Evolutionary conservation across 2,113 vertebrate species (phyloP).

Genomic region (Hucho hucho): DNA sequence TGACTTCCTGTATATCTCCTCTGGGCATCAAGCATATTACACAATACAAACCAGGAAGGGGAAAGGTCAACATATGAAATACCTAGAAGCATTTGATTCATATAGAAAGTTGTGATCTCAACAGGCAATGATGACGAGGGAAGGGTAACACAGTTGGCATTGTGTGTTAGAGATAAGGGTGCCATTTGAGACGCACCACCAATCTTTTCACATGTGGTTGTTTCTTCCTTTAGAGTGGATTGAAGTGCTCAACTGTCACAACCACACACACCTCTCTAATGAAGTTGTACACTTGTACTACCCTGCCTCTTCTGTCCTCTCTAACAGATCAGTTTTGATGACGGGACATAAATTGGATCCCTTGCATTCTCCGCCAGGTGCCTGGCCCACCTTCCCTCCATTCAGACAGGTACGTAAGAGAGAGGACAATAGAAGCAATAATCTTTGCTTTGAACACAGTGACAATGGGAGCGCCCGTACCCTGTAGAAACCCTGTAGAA

Average conservation of each 20-base stretch:
- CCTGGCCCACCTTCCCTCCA: neutral
- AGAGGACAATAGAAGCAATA: constrained; percentile 1
- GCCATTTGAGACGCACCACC: too few species aligned
- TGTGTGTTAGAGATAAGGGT: too few species aligned
- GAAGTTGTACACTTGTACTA: constrained; percentile 1
- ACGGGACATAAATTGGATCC: neutral
- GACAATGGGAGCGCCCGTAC: neutral
- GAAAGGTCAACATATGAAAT: constrained; percentile 16
- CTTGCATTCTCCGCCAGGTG: too few species aligned
- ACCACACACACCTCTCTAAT: neutral
- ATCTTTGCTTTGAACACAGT: constrained; percentile 9
- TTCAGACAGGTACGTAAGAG: too few species aligned
- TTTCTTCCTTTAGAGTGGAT: too few species aligned
- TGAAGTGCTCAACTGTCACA: neutral
- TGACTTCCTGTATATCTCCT: neutral
- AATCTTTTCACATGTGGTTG: too few species aligned
- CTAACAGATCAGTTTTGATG: neutral
- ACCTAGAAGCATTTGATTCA: too few species aligned
- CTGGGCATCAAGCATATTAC: neutral
- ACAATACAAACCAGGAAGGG: neutral
- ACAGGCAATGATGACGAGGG: too few species aligned
- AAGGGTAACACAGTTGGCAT: too few species aligned
- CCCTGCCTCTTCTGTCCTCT: neutral
- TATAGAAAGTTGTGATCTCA: too few species aligned
- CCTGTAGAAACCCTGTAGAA: neutral